These are phyloP conservation scores for Hypercompe scribonia DNA, from an alignment of 2,888 invertebrate species.

Conservation along the genomic window DNA sequence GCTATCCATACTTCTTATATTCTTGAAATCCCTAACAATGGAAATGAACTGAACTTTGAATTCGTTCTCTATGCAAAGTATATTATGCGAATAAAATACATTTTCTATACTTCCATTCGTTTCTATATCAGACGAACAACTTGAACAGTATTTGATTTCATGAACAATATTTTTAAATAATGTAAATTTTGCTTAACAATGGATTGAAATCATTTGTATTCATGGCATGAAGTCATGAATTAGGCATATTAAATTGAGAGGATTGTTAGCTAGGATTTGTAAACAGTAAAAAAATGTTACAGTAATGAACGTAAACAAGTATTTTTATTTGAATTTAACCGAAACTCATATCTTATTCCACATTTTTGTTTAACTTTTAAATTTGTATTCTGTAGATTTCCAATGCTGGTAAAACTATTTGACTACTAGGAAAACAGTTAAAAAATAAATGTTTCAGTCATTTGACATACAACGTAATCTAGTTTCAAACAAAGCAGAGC, in stretches of 20 bases:
- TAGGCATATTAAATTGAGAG: not conserved
- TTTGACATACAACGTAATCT: too few species aligned
- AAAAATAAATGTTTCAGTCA: too few species aligned
- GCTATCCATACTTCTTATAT: slow-evolving; percentile 33
- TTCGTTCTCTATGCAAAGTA: slow-evolving; percentile 46
- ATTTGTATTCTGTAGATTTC: not conserved
- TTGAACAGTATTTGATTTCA: slow-evolving; percentile 22
- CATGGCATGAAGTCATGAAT: not conserved
- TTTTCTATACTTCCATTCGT: slow-evolving; percentile 41
- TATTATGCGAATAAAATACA: slow-evolving; percentile 46
- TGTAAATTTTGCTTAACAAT: not conserved
- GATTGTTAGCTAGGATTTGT: not conserved
- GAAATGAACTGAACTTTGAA: slow-evolving; percentile 41
- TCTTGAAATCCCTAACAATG: slow-evolving; percentile 47
- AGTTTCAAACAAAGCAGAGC: too few species aligned
- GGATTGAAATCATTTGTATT: not conserved
- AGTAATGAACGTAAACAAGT: not conserved
- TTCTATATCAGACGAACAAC: slow-evolving; percentile 37
- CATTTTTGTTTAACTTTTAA: not conserved
- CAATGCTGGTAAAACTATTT: not conserved
- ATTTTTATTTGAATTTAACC: not conserved
- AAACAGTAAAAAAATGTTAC: slow-evolving; percentile 1
- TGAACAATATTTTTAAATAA: slow-evolving; percentile 26
- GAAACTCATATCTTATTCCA: not conserved
- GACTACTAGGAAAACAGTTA: not conserved